Percentiles rank a stretch among this genome's conserved stretches.
Conservation (phyloP, 1,140 invertebrate species). For the Temnothorax nylanderi region DNA sequence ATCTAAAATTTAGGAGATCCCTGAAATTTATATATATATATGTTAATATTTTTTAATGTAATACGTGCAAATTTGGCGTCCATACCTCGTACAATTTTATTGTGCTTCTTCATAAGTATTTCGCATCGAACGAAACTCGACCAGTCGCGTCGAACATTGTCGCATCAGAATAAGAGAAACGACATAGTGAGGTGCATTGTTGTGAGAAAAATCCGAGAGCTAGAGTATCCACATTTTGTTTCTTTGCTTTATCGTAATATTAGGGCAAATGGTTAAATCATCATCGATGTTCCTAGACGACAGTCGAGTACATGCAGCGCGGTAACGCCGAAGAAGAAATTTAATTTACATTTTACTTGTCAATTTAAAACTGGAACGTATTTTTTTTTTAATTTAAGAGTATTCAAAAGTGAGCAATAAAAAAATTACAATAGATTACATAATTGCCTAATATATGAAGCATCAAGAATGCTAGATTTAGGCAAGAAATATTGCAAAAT, state of each 20-base stretch:
- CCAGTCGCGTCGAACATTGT: conserved; percentile 53
- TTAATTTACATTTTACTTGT: conserved; percentile 27
- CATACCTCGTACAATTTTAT: conserved; percentile 34
- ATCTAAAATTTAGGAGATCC: not conserved
- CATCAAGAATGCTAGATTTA: not conserved
- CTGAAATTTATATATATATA: not conserved
- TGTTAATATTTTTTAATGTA: not conserved
- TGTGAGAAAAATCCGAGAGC: conserved; percentile 30
- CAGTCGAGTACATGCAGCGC: conserved; percentile 47
- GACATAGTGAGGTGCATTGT: conserved; percentile 45
- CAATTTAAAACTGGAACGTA: not conserved
- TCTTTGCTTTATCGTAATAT: conserved; percentile 38
- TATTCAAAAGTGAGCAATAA: not conserved
- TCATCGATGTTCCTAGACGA: conserved; percentile 47
- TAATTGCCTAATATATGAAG: not conserved
- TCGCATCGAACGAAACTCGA: conserved; percentile 45
- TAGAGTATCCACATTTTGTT: conserved; percentile 54
- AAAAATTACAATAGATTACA: not conserved
- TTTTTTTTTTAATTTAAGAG: not conserved
- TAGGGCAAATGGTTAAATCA: conserved; percentile 24
- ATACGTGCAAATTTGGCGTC: not conserved
- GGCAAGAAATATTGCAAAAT: not conserved
- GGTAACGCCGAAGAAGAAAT: conserved; percentile 37
- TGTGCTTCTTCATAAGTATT: conserved; percentile 28
- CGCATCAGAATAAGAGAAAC: conserved; percentile 44